Evolutionary conservation across 1,140 invertebrate species (phyloP), one percentile per base, ranked within the genome.

Genomic region (Spodoptera frugiperda): DNA sequence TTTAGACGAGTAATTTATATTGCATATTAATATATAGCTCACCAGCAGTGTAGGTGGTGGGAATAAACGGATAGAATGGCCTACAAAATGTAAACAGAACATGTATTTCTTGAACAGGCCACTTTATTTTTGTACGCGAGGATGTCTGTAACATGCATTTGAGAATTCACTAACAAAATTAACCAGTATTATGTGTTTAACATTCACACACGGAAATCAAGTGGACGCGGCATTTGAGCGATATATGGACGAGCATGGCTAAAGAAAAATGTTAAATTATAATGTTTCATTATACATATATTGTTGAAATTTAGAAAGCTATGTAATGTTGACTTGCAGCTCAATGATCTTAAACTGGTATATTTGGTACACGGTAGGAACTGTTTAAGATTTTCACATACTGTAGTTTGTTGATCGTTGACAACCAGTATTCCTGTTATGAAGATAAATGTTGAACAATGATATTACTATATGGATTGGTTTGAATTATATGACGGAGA

Each of bases 401-500:
- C 55, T 30, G 39, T 76, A 76, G 51, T 12, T 68, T 68, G 74
- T 59, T 76, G 51, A 76, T 14, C 39, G 68, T 57, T 21, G 68
- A 57, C 46, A 76, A 65, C 73, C 51, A 76, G 59, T 68, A 75
- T 76, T 57, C 57, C 21, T 76, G 74, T 76, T 76, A 68, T 53
- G 12, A 30, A 25, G 59, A 51, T 79, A 79, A 73, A 82, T 83
- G 84, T 87, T 89, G 83, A 83, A 77, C 79, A 84, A 81, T 84
- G 85, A 84, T 90, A 87, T 85, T 67, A 86, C 87, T 89, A 83
- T 89, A 87, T 90, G 85, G 74, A 84, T 89, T 82, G 85, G 82
- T 88, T 90, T 86, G 86, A 87, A 87, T 87, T 87, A 81, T 89
- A 89, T 88, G 86, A 87, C 75, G 84, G 81, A 87, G 80, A 86